Evolutionary conservation across 2,113 vertebrate species (phyloP).

Genomic region (Danionella cerebrum): DNA sequence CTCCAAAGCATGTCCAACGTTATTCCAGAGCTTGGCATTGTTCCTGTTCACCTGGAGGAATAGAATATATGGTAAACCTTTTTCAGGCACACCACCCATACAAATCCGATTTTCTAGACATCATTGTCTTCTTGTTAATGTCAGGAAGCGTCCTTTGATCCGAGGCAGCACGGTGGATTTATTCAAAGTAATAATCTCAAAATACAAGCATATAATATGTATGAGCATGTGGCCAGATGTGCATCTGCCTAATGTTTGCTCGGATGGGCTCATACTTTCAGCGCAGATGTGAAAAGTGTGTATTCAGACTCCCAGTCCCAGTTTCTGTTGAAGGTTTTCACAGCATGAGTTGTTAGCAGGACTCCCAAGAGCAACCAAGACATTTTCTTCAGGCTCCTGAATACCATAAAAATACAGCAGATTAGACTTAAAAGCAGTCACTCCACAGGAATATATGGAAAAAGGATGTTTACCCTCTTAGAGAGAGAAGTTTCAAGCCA

Average conservation of each 20-base stretch:
- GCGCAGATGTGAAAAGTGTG: slow-evolving; percentile 90
- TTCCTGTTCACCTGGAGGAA: slow-evolving; percentile 88
- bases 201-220: not conserved
- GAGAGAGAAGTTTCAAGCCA: slow-evolving; percentile 81
- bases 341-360: slow-evolving; percentile 79
- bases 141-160: not conserved
- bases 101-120: not conserved
- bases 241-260: not conserved
- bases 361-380: slow-evolving; percentile 81
- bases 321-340: slow-evolving; percentile 93
- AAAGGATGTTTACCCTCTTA: slow-evolving; percentile 67
- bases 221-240: not conserved
- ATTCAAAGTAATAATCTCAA: not conserved
- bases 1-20: slow-evolving; percentile 93
- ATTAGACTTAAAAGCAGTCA: not conserved
- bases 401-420: slow-evolving; percentile 10
- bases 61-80: not conserved
- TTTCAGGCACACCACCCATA: not conserved
- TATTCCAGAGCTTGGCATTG: slow-evolving; percentile 98
- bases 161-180: not conserved
- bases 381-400: slow-evolving; percentile 77
- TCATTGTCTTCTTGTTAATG: not conserved
- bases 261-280: slow-evolving; percentile 73
- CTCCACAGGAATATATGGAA: not conserved
- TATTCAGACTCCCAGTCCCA: slow-evolving; percentile 99